Percentiles rank a stretch among this genome's conserved stretches.
Conservation (phyloP, 1,140 invertebrate species). For the Sycobia sp. region DNA sequence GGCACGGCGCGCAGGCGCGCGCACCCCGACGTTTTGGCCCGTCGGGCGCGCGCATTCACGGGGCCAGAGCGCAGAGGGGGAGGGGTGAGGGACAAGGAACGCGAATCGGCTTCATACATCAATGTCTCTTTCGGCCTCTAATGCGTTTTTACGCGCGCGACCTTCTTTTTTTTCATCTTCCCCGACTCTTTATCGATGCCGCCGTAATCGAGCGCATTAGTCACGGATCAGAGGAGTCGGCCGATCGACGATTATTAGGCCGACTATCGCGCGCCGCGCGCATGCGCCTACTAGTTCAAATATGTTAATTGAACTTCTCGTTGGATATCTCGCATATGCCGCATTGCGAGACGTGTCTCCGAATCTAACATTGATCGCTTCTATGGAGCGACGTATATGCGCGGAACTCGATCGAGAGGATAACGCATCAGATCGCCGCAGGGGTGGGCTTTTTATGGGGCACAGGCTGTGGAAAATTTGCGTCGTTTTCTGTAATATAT, state of each 20-base stretch:
- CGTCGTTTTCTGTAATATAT: too few relatives aligned
- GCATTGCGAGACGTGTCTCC: too few relatives aligned
- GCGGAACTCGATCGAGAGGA: too few relatives aligned
- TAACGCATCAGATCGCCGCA: too few relatives aligned
- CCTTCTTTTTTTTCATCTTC: constrained; percentile 1
- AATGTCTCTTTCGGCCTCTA: constrained; percentile 28
- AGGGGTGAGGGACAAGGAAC: constrained; percentile 4
- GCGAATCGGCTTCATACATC: constrained; percentile 31
- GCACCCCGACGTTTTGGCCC: too few relatives aligned
- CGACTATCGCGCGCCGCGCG: not conserved
- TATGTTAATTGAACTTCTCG: constrained; percentile 11
- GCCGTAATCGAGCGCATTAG: constrained; percentile 5
- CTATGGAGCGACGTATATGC: too few relatives aligned
- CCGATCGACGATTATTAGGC: not conserved
- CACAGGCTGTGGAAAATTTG: too few relatives aligned
- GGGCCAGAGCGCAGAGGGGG: too few relatives aligned
- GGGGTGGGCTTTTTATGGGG: too few relatives aligned
- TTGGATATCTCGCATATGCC: not conserved
- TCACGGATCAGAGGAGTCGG: constrained; percentile 39
- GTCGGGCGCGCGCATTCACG: too few relatives aligned
- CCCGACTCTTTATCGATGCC: not conserved
- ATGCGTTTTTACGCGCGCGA: constrained; percentile 17
- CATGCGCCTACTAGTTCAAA: not conserved
- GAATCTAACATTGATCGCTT: too few relatives aligned
- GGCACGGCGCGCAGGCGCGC: too few relatives aligned